Conservation (phyloP, 2,113 vertebrate species). For the Dicerorhinus sumatrensis region DNA sequence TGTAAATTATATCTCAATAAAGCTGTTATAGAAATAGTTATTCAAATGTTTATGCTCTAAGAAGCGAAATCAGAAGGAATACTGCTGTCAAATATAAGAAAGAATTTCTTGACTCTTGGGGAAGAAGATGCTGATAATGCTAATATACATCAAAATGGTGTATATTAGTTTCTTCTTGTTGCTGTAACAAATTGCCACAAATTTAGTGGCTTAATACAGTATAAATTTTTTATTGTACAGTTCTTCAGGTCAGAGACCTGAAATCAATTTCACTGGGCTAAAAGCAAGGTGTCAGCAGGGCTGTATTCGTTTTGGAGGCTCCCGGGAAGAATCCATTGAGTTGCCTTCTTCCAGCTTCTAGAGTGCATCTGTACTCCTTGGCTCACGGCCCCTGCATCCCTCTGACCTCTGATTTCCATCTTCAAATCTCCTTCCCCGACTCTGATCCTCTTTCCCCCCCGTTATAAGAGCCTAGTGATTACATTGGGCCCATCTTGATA, state of each 20-base stretch:
- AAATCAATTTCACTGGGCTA: not conserved
- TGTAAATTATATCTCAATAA: not conserved
- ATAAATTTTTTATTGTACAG: too few relatives aligned
- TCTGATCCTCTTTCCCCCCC: not conserved
- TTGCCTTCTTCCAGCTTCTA: not conserved
- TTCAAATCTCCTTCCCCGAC: not conserved
- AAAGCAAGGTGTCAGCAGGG: not conserved
- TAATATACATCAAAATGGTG: too few relatives aligned
- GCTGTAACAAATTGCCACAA: not conserved
- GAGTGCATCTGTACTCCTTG: not conserved
- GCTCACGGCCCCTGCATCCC: accelerated
- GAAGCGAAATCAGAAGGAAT: not conserved
- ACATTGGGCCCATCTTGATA: not conserved
- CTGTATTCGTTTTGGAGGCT: not conserved
- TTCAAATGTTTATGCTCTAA: not conserved
- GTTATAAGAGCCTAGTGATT: not conserved
- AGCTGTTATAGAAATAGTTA: not conserved
- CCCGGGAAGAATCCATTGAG: not conserved
- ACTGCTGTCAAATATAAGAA: not conserved
- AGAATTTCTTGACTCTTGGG: not conserved
- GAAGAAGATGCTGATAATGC: not conserved
- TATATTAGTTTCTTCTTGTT: not conserved
- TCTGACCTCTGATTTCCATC: not conserved
- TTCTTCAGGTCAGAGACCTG: not conserved
- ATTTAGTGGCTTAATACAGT: too few relatives aligned